Base-by-base conservation (phyloP, 2,797 vertebrate genomes). In the Enteromius paludinosus region DNA sequence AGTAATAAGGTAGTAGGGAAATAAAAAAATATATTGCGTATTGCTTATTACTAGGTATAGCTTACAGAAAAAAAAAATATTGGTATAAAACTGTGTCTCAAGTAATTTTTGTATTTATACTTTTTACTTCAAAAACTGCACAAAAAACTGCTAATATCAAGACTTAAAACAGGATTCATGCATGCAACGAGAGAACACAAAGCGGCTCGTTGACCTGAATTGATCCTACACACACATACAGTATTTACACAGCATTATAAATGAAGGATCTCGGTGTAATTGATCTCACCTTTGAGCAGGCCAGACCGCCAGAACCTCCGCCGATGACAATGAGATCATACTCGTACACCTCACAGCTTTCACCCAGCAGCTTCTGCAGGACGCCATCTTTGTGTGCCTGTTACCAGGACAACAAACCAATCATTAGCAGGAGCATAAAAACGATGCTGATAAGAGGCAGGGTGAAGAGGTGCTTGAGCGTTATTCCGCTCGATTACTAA, bases 291-390 rank as follows among this genome's bases (percentile, higher is more conserved):
- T 99, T 99, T 17, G 98, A 99, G 90, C 97, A 98, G 0, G 98
- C 93, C 86, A 99, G 95, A 79, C 98, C 98, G 8, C 98, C 97
- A 1, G 98, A 99, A 20, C 98, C 98, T 14, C 98, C 98, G 12
- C 98, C 98, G 3, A 99, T 96, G 86, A 99, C 90, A 11, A 99
- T 97, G 56, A 99, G 95, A 87, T 99, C 97, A 2, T 97, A 99
- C n/a, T 99, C 97, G 1, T 96, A 97, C 0, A 70, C 73, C n/a
- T 94, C 91, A 0, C 56, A 84, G 0, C 88, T 85, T 20, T 89
- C 88, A 4, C 90, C 92, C 82, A 99, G 92, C 75, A 99, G 93
- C 89, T 96, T 95, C 93, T 96, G 94, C 71, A 99, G 89, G 25
- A 94, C 90, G 25, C 98, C 98, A 18, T 96, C 95, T 47, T 94